These are phyloP conservation scores for Peromyscus melanophrys DNA, from an alignment of 2,797 vertebrate species.

Conservation along the genomic window DNA sequence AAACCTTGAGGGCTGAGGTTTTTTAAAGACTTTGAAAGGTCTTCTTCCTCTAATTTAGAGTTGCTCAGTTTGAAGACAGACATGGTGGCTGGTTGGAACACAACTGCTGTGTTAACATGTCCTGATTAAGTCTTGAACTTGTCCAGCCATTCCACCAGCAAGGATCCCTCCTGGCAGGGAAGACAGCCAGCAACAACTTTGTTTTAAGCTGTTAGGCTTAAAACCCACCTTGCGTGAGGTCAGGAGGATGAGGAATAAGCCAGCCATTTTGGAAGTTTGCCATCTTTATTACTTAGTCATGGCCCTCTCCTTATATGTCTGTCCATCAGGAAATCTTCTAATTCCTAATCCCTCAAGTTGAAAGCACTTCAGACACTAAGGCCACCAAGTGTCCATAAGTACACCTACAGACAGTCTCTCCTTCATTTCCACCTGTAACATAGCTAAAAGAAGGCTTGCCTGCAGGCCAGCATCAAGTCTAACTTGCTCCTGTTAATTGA, in stretches of 20 bases:
- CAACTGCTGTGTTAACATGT: not conserved
- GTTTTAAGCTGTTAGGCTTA: not conserved
- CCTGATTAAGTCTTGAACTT: not conserved
- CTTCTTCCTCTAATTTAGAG: not conserved
- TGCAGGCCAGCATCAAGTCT: not conserved
- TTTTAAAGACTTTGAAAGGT: not conserved
- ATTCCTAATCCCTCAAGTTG: not conserved
- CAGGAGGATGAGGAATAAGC: not conserved
- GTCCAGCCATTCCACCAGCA: not conserved
- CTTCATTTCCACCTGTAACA: not conserved
- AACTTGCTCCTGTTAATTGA: conserved; percentile 7
- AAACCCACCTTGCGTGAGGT: not conserved
- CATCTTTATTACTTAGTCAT: not conserved
- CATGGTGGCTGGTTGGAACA: not conserved
- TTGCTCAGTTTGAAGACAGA: not conserved
- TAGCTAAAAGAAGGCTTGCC: not conserved
- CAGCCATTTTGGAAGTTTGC: not conserved
- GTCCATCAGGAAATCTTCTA: not conserved
- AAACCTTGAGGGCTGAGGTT: not conserved
- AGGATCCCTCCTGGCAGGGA: not conserved
- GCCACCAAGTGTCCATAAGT: not conserved
- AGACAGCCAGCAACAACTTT: not conserved
- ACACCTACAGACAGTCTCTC: not conserved
- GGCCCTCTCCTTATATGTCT: not conserved
- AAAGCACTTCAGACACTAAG: not conserved